Conservation (phyloP, 1,140 invertebrate species). For the Limonius californicus region DNA sequence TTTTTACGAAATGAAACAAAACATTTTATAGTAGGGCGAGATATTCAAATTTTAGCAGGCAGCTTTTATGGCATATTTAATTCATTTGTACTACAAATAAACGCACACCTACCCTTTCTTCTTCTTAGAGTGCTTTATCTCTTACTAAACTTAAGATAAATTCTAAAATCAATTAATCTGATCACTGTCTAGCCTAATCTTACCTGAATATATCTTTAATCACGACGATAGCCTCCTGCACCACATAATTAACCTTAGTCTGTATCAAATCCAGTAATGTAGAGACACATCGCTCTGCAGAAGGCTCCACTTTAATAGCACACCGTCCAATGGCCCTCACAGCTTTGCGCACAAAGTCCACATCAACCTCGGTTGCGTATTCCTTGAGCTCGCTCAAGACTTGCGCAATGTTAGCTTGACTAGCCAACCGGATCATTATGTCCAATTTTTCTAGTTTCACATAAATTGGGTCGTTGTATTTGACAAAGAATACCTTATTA, state of each 20-base stretch:
- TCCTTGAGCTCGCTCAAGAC: conserved; percentile 98
- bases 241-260: conserved; percentile 99
- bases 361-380: conserved; percentile 99
- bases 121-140: too few species aligned
- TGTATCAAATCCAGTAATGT: conserved; percentile 99
- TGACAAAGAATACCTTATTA: conserved; percentile 97
- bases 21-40: too few species aligned
- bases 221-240: conserved; percentile 99
- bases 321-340: conserved; percentile 97
- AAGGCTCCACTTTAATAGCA: conserved; percentile 99
- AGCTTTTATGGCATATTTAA: too few species aligned
- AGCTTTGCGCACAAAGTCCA: conserved; percentile 99
- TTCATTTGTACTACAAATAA: too few species aligned
- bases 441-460: conserved; percentile 99
- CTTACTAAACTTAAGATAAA: too few species aligned
- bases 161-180: too few species aligned
- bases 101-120: too few species aligned
- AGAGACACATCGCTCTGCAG: conserved; percentile 96
- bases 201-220: conserved; percentile 97
- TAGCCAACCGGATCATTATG: conserved; percentile 98
- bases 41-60: too few species aligned
- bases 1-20: too few species aligned
- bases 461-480: conserved; percentile 99
- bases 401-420: conserved; percentile 97
- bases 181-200: too few species aligned